phyloP scores from a whole-genome alignment of 2,797 vertebrate genomes.

The Lepus oiostolus region DNA sequence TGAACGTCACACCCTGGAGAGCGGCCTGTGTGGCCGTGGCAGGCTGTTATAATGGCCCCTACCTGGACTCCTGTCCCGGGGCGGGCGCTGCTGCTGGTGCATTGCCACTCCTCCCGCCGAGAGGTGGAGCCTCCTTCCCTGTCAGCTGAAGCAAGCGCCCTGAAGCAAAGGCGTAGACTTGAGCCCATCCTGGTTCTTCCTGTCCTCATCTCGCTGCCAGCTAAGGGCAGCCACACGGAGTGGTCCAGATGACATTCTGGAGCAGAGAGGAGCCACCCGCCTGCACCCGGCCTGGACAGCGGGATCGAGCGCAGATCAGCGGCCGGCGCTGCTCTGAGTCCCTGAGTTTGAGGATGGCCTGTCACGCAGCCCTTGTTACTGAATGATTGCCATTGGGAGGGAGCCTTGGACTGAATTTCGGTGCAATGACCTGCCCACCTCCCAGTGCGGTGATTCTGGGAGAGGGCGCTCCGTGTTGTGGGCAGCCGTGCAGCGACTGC shows the following conservation, averaged over 20 bases:
- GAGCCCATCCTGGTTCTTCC: background rate
- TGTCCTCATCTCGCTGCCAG: background rate
- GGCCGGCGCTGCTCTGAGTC: background rate
- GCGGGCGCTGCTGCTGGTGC: accelerated
- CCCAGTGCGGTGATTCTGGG: background rate
- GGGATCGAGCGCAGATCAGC: background rate
- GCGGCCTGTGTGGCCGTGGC: background rate
- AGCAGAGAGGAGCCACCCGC: background rate
- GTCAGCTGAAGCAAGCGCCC: background rate
- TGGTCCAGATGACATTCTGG: background rate
- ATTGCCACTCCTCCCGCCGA: too few species aligned
- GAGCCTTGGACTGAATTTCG: background rate
- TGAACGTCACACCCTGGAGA: background rate
- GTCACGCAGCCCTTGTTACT: accelerated
- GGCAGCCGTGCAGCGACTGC: background rate
- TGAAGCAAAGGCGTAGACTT: accelerated
- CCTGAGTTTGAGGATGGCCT: background rate
- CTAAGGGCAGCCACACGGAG: background rate
- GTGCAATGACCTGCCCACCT: background rate
- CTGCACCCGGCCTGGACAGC: background rate
- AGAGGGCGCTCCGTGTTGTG: background rate
- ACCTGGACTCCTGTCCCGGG: background rate
- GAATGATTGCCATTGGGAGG: background rate
- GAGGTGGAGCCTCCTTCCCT: background rate
- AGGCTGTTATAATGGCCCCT: accelerated